Percentiles rank a stretch among this genome's conserved stretches.
These are phyloP conservation scores for Pachliopta kotzebuea DNA, from an alignment of 2,888 invertebrate species.

Conservation along the genomic window DNA sequence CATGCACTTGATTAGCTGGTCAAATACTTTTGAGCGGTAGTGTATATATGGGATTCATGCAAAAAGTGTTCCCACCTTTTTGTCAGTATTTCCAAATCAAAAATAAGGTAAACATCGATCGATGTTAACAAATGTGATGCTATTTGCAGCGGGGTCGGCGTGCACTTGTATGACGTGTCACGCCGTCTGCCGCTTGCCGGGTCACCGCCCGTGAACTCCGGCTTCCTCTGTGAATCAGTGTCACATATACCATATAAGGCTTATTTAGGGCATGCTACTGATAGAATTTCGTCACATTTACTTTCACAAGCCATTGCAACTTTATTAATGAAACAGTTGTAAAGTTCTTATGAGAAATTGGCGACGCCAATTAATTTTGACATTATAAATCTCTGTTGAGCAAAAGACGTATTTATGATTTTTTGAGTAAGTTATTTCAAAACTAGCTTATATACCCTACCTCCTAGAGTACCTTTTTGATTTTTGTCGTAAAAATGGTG, in stretches of 20 bases:
- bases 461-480: no score
- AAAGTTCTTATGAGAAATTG: no score
- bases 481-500: no score
- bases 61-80: no score
- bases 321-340: neutral
- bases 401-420: no score
- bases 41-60: no score
- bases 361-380: no score
- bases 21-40: no score
- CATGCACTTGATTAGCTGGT: no score
- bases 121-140: neutral
- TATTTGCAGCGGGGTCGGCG: conserved; percentile 20
- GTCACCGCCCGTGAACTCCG: conserved; percentile 75
- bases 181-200: conserved; percentile 58
- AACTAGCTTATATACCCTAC: no score
- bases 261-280: conserved; percentile 60
- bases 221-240: conserved; percentile 57
- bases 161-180: conserved; percentile 37
- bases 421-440: no score
- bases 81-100: neutral
- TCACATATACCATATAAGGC: conserved; percentile 37
- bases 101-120: conserved; percentile 1
- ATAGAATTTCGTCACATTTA: conserved; percentile 2
- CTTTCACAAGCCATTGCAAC: neutral
- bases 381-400: no score